Percentiles rank a stretch among this genome's conserved stretches.
phyloP scores from a whole-genome alignment of 2,888 invertebrate species.

The Globia sparganii region DNA sequence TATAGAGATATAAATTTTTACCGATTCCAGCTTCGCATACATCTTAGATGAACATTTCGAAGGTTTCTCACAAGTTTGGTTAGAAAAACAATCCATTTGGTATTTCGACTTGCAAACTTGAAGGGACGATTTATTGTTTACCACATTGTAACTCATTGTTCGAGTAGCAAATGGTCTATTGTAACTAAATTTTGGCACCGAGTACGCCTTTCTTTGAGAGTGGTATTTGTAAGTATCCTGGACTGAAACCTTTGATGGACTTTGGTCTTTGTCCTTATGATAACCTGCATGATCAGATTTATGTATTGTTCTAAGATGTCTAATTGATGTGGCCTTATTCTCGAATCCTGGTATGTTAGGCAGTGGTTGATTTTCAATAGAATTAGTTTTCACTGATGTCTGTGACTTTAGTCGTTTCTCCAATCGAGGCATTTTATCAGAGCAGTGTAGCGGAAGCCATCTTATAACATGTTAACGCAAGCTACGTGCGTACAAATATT shows the following conservation, averaged over 20 bases:
- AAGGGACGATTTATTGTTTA: constrained; percentile 43
- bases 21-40: constrained; percentile 66
- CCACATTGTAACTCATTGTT: constrained; percentile 40
- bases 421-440: constrained; percentile 38
- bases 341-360: constrained; percentile 69
- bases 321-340: constrained; percentile 30
- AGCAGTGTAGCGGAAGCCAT: constrained; percentile 6
- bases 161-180: constrained; percentile 16
- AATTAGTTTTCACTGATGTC: constrained; percentile 69
- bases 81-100: constrained; percentile 9
- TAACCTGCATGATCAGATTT: constrained; percentile 21
- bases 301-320: constrained; percentile 15
- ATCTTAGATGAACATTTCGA: constrained; percentile 28
- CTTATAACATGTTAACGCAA: background rate
- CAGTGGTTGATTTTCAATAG: constrained; percentile 75
- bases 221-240: constrained; percentile 36
- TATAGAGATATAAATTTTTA: constrained; percentile 43
- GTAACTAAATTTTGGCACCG: constrained; percentile 51
- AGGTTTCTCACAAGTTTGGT: constrained; percentile 20
- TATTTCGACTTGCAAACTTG: constrained; percentile 29
- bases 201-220: constrained; percentile 50
- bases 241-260: constrained; percentile 15
- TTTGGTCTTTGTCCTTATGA: constrained; percentile 15
- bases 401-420: constrained; percentile 39
- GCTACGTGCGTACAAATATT: background rate